Base-by-base conservation (phyloP, 1,140 invertebrate genomes). In the Formica selysi region DNA sequence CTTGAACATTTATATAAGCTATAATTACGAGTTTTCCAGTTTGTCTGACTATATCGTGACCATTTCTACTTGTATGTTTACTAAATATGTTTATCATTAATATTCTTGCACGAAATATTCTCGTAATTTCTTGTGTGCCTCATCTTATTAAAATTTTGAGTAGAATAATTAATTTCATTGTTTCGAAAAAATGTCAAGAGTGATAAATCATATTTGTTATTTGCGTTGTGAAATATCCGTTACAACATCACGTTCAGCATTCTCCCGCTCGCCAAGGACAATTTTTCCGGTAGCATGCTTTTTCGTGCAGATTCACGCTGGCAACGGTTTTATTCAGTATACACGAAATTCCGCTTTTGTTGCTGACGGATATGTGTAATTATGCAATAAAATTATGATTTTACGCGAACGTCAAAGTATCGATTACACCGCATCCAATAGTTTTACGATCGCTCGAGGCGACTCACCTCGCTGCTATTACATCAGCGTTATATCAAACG, bases 301-400 rank as follows among this genome's bases (percentile, higher is more conserved):
- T 83, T 81, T 81, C 26, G 16, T 2, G 13, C 54, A 8, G 32
- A 81, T 71, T 59, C 13, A 38, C 22, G 51, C 48, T 51, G 13
- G 51, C 68, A 74, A 73, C 26, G 10, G 3, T 71, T 81, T 81
- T 81, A 81, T 73, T 71, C 26, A 19, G 0, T 19, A 57, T 57
- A 68, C 5, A n/a, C 10, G 6, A 44, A 70, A 59, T 74, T 74
- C 8, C 48, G 10, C 22, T 19, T 61, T 57, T 73, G 41, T 19
- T 61, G 36, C 26, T 41, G 13, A 13, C 38, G 38, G 29, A 62
- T n/a, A 29, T 48, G 36, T 22, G 36, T 74, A 83, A 62, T 83
- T 83, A 36, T 61, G 41, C 29, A 44, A 74, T 83, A 83, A 83
- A 59, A n/a, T 4, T 19, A 48, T 36, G 48, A 36, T 81, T 73